Conservation (phyloP, 2,113 vertebrate genomes). For the Mohoua ochrocephala region DNA sequence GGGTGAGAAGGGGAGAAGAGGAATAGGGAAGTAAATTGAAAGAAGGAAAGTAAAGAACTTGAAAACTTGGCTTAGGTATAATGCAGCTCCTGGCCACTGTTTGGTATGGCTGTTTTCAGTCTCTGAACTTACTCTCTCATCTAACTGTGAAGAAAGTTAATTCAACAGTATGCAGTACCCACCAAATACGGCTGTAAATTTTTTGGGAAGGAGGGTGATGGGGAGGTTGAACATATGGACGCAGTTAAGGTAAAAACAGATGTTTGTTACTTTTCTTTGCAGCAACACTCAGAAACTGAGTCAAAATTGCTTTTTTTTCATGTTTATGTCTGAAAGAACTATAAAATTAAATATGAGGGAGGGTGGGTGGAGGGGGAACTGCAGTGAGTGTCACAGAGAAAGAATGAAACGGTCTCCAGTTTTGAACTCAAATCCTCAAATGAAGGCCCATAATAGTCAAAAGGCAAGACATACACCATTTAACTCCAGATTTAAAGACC, state of each 20-base stretch:
- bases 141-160: slow-evolving; percentile 66
- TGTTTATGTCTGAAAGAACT: slow-evolving; percentile 71
- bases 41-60: neutral
- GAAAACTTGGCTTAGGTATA: neutral
- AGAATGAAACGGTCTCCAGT: slow-evolving; percentile 23
- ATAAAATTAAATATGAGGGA: slow-evolving; percentile 63
- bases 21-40: neutral
- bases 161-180: slow-evolving; percentile 51
- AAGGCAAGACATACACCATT: slow-evolving; percentile 19
- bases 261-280: slow-evolving; percentile 70
- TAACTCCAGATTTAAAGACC: slow-evolving; percentile 26
- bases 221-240: slow-evolving; percentile 74
- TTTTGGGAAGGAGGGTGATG: slow-evolving; percentile 53
- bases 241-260: slow-evolving; percentile 77
- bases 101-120: slow-evolving; percentile 5
- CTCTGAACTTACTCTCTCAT: slow-evolving; percentile 47
- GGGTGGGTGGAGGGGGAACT: slow-evolving; percentile 29
- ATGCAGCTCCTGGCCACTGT: slow-evolving; percentile 21
- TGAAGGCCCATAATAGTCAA: slow-evolving; percentile 5
- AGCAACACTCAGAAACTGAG: slow-evolving; percentile 69
- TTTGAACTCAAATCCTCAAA: slow-evolving; percentile 32
- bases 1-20: neutral
- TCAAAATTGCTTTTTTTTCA: slow-evolving; percentile 70
- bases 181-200: slow-evolving; percentile 68
- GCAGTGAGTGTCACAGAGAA: slow-evolving; percentile 52